Percentiles rank a stretch among this genome's conserved stretches.
Conservation (phyloP, 2,888 invertebrate species). For the Allygus modestus region DNA sequence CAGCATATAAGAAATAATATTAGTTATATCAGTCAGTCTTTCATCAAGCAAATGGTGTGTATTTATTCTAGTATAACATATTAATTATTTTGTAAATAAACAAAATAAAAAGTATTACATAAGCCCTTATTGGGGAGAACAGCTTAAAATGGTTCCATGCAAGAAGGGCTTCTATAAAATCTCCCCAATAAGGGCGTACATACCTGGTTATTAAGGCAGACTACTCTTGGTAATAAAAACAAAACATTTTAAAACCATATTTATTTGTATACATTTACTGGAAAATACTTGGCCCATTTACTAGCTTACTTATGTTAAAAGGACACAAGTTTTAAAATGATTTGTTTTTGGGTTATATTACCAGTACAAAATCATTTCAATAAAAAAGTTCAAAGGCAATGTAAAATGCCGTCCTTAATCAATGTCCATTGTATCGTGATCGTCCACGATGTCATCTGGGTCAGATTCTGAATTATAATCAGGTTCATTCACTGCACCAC, state of each 20-base stretch:
- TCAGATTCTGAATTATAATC: slow-evolving; percentile 35
- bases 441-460: slow-evolving; percentile 29
- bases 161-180: slow-evolving; percentile 23
- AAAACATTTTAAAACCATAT: too few relatives aligned
- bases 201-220: background rate
- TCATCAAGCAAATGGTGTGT: too few relatives aligned
- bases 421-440: background rate
- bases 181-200: slow-evolving; percentile 11
- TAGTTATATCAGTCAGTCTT: too few relatives aligned
- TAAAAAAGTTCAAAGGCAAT: slow-evolving; percentile 25
- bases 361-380: background rate
- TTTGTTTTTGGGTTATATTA: background rate
- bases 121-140: slow-evolving; percentile 47
- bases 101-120: too few relatives aligned
- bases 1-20: slow-evolving; percentile 24
- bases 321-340: slow-evolving; percentile 13
- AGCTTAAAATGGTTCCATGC: too few relatives aligned
- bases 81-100: too few relatives aligned
- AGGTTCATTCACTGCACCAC: slow-evolving; percentile 8
- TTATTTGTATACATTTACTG: slow-evolving; percentile 39
- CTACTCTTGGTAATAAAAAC: too few relatives aligned
- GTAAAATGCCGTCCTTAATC: slow-evolving; percentile 1
- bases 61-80: background rate
- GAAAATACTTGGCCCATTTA: background rate
- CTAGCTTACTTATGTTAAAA: background rate